Conservation (phyloP, 2,797 vertebrate genomes). For the Aphelocoma californica region DNA sequence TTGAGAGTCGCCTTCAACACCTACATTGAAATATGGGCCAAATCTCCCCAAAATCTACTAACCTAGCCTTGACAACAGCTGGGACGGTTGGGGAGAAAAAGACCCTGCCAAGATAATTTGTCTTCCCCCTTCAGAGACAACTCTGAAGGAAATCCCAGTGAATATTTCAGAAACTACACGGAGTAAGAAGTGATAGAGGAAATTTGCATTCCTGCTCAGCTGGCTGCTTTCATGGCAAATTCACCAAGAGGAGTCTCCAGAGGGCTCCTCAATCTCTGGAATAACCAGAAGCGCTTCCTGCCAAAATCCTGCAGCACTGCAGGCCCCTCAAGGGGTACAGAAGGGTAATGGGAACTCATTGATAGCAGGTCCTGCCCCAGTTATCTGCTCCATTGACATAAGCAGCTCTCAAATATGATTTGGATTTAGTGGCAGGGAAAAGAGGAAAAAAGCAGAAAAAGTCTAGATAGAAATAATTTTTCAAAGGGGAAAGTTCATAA, state of each 20-base stretch:
- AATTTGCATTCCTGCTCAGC: neutral
- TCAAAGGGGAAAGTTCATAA: constrained; percentile 4
- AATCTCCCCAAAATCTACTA: neutral
- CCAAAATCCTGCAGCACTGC: neutral
- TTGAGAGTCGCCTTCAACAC: neutral
- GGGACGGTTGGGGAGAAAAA: neutral
- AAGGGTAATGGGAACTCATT: neutral
- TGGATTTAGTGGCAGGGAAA: neutral
- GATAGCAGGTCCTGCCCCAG: neutral
- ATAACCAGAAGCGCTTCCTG: neutral
- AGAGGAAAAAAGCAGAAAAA: neutral
- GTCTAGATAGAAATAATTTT: neutral
- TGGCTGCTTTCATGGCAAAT: neutral
- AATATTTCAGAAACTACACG: neutral
- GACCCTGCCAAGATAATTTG: neutral
- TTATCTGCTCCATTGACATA: constrained; percentile 10
- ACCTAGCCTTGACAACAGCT: neutral
- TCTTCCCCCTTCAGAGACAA: neutral
- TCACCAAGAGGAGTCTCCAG: neutral
- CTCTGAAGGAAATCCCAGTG: neutral
- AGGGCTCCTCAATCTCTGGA: neutral
- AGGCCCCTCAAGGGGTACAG: neutral
- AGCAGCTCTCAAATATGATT: neutral
- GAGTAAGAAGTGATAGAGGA: neutral
- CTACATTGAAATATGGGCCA: neutral